phyloP scores from a whole-genome alignment of 2,888 invertebrate species.

The Fragum fragum region DNA sequence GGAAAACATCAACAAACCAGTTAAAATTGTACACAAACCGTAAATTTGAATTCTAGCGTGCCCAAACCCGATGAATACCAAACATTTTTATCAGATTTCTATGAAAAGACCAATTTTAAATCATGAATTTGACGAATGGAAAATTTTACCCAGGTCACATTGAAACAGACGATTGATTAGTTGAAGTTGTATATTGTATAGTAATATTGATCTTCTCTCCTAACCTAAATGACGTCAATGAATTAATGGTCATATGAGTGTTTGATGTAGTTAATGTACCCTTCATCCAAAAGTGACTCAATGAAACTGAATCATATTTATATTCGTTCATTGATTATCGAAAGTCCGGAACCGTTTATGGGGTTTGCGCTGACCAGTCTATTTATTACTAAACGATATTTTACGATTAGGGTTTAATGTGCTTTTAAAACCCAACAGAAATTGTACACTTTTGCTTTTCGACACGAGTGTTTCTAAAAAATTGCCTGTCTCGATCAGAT shows the following conservation, averaged over 20 bases:
- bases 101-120: not conserved
- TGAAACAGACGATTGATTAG: not conserved
- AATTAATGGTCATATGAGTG: constrained; percentile 15
- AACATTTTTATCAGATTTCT: not conserved
- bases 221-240: constrained; percentile 22
- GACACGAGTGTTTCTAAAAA: too few species aligned
- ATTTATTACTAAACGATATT: too few species aligned
- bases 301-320: not conserved
- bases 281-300: not conserved
- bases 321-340: not conserved
- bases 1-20: constrained; percentile 66
- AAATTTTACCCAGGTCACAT: constrained; percentile 15
- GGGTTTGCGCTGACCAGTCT: too few species aligned
- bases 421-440: too few species aligned
- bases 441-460: too few species aligned
- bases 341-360: too few species aligned
- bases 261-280: not conserved
- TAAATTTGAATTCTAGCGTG: constrained; percentile 7
- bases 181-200: constrained; percentile 13
- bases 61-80: constrained; percentile 13
- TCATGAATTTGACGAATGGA: constrained; percentile 5
- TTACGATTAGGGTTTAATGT: too few species aligned
- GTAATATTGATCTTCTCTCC: constrained; percentile 4
- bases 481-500: too few species aligned
- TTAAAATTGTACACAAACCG: constrained; percentile 36